Conservation (phyloP, 1,140 invertebrate species). For the Lepidurus packardi region DNA sequence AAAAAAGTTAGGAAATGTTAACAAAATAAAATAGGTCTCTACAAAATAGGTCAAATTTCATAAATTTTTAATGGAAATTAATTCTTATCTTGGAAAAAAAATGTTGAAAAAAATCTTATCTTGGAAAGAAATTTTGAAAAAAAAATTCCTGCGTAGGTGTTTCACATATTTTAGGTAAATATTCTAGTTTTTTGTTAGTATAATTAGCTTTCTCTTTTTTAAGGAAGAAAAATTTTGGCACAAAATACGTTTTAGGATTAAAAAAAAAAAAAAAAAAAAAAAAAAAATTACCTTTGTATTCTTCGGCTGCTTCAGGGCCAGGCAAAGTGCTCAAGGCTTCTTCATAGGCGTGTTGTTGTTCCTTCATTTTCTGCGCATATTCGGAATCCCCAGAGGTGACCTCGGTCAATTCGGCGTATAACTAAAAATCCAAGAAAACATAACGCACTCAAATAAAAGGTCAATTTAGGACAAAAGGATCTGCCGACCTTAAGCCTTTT, state of each 20-base stretch:
- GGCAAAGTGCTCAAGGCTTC: constrained; percentile 69
- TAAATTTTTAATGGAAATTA: constrained; percentile 28
- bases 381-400: constrained; percentile 49
- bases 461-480: not conserved
- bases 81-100: too few species aligned
- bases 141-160: too few species aligned
- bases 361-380: constrained; percentile 56
- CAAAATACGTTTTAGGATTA: not conserved
- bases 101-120: too few species aligned
- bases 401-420: constrained; percentile 46
- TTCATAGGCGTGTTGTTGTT: constrained; percentile 69
- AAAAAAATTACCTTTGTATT: constrained; percentile 63
- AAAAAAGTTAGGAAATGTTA: not conserved
- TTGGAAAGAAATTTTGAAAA: not conserved
- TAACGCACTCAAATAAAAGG: constrained; percentile 4
- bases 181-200: too few species aligned
- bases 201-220: not conserved
- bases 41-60: constrained; percentile 33
- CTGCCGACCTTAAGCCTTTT: constrained; percentile 25
- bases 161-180: too few species aligned
- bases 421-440: constrained; percentile 38
- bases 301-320: constrained; percentile 72
- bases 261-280: constrained; percentile 32
- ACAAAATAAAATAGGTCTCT: constrained; percentile 33
- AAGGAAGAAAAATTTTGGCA: not conserved